A percentile compares a stretch with the other conserved stretches of the same genome.
Evolutionary conservation across 2,113 vertebrate species (phyloP).

Genomic region (Gopherus evgoodei): DNA sequence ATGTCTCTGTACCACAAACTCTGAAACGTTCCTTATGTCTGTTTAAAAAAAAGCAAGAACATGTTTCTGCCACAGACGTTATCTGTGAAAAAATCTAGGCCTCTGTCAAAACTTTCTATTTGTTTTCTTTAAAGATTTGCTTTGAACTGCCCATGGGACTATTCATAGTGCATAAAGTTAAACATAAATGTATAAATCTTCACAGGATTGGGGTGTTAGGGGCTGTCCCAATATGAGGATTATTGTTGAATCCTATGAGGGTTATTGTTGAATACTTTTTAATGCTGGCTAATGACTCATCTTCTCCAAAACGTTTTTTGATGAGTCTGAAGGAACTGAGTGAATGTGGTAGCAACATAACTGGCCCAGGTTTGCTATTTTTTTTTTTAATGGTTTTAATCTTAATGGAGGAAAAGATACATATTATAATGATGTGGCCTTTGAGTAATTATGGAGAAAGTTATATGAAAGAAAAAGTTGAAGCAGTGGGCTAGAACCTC

Average conservation of each 20-base stretch:
- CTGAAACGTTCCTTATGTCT: neutral
- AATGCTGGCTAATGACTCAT: neutral
- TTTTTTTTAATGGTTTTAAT: neutral
- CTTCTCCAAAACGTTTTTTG: neutral
- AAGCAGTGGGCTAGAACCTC: neutral
- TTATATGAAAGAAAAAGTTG: neutral
- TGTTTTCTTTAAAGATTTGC: neutral
- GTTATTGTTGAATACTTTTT: neutral
- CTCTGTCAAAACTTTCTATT: neutral
- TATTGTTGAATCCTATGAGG: neutral
- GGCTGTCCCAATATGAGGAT: neutral
- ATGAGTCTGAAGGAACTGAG: neutral
- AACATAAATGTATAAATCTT: neutral
- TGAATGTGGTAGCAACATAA: neutral
- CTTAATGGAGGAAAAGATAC: neutral
- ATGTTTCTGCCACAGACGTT: neutral
- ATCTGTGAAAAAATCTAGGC: neutral
- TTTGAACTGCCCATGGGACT: neutral
- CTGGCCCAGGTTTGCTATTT: neutral
- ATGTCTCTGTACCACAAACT: neutral
- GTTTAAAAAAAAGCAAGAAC: neutral
- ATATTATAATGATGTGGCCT: neutral
- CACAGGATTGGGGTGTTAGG: neutral
- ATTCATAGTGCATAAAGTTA: neutral
- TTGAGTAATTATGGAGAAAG: neutral